These are phyloP conservation scores for Aphelenchoides fujianensis DNA, from an alignment of 1,140 invertebrate species.

Conservation along the genomic window DNA sequence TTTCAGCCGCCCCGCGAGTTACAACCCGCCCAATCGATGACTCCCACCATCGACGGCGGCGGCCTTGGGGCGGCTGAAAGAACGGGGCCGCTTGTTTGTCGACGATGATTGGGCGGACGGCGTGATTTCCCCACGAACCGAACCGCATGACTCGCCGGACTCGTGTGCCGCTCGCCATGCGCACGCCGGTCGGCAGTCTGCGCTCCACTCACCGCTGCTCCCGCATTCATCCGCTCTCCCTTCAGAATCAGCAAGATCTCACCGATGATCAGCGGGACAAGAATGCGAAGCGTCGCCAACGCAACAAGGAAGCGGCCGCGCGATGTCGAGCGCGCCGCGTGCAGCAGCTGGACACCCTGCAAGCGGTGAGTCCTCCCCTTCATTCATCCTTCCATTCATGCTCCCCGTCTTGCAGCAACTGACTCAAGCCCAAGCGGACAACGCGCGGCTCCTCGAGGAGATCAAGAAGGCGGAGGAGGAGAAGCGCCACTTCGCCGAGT, in stretches of 20 bases:
- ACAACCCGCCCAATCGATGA: background rate
- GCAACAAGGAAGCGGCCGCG: constrained; percentile 9
- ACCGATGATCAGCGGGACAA: background rate
- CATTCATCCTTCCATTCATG: background rate
- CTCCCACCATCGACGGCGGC: background rate
- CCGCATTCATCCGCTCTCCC: background rate
- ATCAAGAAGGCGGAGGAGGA: background rate
- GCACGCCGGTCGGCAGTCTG: background rate
- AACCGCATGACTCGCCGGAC: background rate
- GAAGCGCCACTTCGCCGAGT: background rate
- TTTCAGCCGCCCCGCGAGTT: background rate
- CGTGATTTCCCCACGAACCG: too few relatives aligned
- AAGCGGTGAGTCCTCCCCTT: background rate
- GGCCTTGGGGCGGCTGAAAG: background rate
- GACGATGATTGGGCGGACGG: background rate
- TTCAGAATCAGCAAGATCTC: constrained; percentile 1
- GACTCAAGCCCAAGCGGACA: background rate
- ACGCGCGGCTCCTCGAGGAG: background rate
- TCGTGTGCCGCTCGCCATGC: background rate
- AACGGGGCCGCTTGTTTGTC: background rate
- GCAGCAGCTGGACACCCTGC: background rate
- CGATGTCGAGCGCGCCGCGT: background rate
- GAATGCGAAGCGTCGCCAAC: constrained; percentile 1
- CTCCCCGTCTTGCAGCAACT: background rate
- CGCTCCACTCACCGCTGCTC: background rate